phyloP scores from a whole-genome alignment of 2,113 vertebrate genomes.

The Terrapene triunguis region DNA sequence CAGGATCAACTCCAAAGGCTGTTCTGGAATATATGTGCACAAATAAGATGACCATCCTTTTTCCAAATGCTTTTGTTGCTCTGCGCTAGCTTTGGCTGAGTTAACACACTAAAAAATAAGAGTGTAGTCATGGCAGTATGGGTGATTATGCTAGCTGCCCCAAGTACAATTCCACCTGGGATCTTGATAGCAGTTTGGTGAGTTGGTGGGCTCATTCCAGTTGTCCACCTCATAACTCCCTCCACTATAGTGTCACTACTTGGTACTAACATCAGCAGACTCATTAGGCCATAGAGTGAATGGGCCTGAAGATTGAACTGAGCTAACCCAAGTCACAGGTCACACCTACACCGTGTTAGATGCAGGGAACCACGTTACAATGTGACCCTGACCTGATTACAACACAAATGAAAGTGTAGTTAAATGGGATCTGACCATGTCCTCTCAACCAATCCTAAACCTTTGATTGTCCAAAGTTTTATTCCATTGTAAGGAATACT shows the following conservation, averaged over 20 bases:
- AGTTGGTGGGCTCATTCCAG: neutral
- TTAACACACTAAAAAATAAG: no score
- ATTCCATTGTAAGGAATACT: neutral
- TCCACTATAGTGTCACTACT: neutral
- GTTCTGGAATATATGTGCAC: no score
- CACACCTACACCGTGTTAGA: neutral
- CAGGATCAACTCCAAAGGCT: no score
- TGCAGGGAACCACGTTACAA: neutral
- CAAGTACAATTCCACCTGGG: no score
- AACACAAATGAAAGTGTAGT: no score
- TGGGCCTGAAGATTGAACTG: neutral
- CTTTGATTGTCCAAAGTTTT: neutral
- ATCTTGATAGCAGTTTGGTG: neutral
- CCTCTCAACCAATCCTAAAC: neutral
- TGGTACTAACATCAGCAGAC: neutral
- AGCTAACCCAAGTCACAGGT: neutral
- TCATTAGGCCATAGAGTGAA: neutral
- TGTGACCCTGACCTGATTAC: no score
- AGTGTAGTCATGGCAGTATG: no score
- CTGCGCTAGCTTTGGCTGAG: no score
- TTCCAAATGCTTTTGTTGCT: no score
- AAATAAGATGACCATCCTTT: no score
- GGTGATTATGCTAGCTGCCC: no score
- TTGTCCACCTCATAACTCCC: neutral
- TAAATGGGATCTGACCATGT: neutral